These are phyloP conservation scores for Dasypus novemcinctus DNA, from an alignment of 2,113 vertebrate species.

Conservation along the genomic window DNA sequence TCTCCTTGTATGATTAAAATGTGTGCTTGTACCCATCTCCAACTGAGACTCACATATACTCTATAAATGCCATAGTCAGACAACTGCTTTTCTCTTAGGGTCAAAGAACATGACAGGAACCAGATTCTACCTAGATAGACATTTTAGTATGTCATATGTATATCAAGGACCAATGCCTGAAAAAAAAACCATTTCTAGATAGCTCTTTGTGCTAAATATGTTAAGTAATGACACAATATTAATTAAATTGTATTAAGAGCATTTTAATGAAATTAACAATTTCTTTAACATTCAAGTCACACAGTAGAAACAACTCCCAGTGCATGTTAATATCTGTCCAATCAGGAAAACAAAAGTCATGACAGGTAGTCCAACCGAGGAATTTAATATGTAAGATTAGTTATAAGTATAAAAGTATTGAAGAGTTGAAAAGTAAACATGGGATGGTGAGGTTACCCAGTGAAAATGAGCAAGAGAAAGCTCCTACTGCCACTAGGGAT, in stretches of 20 bases:
- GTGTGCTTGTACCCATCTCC: not conserved
- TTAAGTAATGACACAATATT: not conserved
- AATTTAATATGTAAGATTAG: not conserved
- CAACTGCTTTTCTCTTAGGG: not conserved
- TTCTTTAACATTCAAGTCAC: not conserved
- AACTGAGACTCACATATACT: not conserved
- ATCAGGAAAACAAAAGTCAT: not conserved
- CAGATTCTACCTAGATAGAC: not conserved
- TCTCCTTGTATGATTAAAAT: not conserved
- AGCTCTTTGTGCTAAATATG: too few species aligned
- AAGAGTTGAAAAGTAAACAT: not conserved
- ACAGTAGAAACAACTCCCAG: not conserved
- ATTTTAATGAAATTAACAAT: not conserved
- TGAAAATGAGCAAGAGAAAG: not conserved
- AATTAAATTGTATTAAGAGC: too few species aligned
- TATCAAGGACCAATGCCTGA: not conserved
- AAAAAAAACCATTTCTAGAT: not conserved
- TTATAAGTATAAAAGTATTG: not conserved
- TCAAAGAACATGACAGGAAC: not conserved
- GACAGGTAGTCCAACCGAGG: not conserved
- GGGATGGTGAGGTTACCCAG: not conserved
- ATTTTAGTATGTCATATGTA: not conserved
- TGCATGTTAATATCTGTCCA: not conserved
- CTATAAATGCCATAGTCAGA: not conserved
- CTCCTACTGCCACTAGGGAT: not conserved